Conservation (phyloP, 2,797 vertebrate species). For the Chelon labrosus region DNA sequence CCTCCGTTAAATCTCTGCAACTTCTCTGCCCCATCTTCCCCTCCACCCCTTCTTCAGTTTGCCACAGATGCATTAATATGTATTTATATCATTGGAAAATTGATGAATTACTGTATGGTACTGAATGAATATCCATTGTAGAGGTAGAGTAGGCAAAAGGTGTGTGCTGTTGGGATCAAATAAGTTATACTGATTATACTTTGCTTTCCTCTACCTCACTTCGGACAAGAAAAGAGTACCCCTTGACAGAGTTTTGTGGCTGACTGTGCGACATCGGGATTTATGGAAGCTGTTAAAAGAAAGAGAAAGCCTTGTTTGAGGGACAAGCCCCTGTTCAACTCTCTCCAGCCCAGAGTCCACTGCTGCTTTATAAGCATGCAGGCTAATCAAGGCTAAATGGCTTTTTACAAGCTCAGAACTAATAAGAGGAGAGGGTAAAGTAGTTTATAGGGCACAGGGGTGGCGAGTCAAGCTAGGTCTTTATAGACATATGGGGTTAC, state of each 20-base stretch:
- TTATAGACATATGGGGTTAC: conserved; percentile 67
- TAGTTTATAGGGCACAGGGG: conserved; percentile 78
- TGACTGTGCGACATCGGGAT: conserved; percentile 43
- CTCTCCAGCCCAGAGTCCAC: conserved; percentile 51
- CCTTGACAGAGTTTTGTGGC: conserved; percentile 24
- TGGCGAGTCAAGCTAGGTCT: conserved; percentile 58
- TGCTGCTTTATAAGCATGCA: conserved; percentile 86
- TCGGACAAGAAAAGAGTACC: conserved; percentile 13
- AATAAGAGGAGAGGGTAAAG: conserved; percentile 86
- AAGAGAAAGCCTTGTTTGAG: conserved; percentile 46
- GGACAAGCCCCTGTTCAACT: conserved; percentile 45
- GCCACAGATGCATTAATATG: conserved; percentile 44
- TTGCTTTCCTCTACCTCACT: background rate
- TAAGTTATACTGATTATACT: background rate
- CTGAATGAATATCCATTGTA: conserved; percentile 69
- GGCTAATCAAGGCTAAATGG: conserved; percentile 92
- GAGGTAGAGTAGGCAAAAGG: conserved; percentile 7
- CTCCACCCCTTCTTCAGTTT: conserved; percentile 10
- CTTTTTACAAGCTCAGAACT: conserved; percentile 91
- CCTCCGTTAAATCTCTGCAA: conserved; percentile 55
- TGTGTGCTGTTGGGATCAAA: conserved; percentile 6
- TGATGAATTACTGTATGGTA: conserved; percentile 66
- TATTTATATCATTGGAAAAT: conserved; percentile 68
- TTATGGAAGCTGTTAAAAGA: conserved; percentile 78
- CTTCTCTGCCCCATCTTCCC: background rate